Percentiles rank a stretch among this genome's conserved stretches.
phyloP scores from a whole-genome alignment of 2,888 invertebrate species.

The Meteorus cinctellus region DNA sequence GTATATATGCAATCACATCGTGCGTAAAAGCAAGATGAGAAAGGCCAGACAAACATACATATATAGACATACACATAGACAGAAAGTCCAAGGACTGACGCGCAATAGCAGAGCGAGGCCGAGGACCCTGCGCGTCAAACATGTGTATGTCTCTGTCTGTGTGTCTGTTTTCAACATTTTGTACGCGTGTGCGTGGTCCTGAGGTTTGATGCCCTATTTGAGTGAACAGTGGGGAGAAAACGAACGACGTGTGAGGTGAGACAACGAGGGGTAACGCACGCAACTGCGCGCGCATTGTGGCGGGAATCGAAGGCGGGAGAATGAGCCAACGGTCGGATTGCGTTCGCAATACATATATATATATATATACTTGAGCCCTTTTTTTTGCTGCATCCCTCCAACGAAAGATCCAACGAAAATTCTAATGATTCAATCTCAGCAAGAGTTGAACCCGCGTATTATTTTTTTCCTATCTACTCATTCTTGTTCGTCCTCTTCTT shows the following conservation, averaged over 20 bases:
- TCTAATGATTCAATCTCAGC: constrained; percentile 25
- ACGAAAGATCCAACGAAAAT: background rate
- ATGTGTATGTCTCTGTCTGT: constrained; percentile 19
- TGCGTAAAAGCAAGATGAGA: constrained; percentile 8
- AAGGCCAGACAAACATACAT: background rate
- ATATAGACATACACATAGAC: background rate
- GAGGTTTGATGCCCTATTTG: constrained; percentile 60
- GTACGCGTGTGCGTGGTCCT: constrained; percentile 47
- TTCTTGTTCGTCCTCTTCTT: background rate
- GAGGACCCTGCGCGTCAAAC: constrained; percentile 43
- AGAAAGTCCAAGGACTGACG: constrained; percentile 18
- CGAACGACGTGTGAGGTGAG: constrained; percentile 17
- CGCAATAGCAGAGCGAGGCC: constrained; percentile 22
- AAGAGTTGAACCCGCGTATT: background rate
- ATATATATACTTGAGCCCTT: background rate
- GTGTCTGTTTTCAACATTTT: background rate
- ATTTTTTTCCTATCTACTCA: background rate
- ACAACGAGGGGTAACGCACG: constrained; percentile 43
- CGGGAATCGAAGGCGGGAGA: constrained; percentile 63
- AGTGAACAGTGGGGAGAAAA: constrained; percentile 39
- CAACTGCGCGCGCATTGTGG: constrained; percentile 62
- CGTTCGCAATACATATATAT: background rate
- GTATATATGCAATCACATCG: background rate
- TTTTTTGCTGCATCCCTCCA: background rate
- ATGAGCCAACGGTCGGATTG: constrained; percentile 40